Evolutionary conservation across 53 echinoderm and acorn worm genomes (phyloP), one percentile per base, ranked within the genome.

Genomic region (Henricia sp.): DNA sequence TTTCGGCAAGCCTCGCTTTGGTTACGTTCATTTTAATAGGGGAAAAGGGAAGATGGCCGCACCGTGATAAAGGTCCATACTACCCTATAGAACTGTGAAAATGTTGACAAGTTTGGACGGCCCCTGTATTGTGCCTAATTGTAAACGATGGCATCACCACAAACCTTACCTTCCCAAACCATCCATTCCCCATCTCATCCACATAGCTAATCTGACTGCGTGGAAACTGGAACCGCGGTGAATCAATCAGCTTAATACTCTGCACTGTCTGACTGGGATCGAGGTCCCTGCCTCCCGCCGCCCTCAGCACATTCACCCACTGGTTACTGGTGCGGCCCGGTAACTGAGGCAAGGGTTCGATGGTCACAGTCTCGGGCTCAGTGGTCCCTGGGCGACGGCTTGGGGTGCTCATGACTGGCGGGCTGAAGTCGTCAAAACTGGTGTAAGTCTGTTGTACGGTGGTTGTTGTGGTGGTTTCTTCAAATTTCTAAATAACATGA

Each of bases 161-260:
- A 59, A 9, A 6, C 6, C 71, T 29, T 36, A 94, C 99, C 94
- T 99, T 99, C 66, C 99, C 97, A 83, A 97, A 99, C 99, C 99
- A 99, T 24, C 99, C 99, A 59, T 77, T 87, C 24, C 99, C 99
- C 43, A 99, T 88, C 86, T 99, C 99, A 43, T 94, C 99, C 29
- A 94, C 94, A 84, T 94, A 94, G 84, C 89, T 94, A 40, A 94
- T 74, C 74, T 94, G 92, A 42, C 85, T 83, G 48, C 97, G 80
- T 11, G 99, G 90, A 46, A 99, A 94, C 84, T 95, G 92, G 71
- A 94, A 91, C 30, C 87, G 55, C 14, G 96, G 93, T 12, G 89
- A 89, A 50, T 93, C 87, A 19, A 89, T 72, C 26, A 85, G 75
- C 51, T 93, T 93, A 28, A 91, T 60, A 10, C 88, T 83, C 52